Evolutionary conservation across 2,888 invertebrate genomes (phyloP).

Genomic region (Phaedon cochleariae): DNA sequence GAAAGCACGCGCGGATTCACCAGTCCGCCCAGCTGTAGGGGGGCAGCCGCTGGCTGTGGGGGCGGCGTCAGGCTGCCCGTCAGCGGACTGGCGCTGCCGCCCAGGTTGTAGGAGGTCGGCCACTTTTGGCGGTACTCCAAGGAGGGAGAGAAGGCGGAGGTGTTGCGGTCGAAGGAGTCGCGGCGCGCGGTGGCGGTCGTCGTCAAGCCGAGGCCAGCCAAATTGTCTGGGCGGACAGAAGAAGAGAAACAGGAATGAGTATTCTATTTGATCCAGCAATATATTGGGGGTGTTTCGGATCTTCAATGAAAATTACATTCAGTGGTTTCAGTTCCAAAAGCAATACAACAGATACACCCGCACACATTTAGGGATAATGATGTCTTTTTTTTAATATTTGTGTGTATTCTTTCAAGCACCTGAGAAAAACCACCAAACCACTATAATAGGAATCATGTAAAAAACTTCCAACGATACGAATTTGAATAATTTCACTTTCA

Average conservation of each 20-base stretch:
- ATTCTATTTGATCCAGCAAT: too few species aligned
- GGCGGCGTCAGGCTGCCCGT: conserved; percentile 75
- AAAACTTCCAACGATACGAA: too few species aligned
- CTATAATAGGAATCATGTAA: too few species aligned
- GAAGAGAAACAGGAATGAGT: not conserved
- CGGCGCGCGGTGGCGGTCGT: conserved; percentile 73
- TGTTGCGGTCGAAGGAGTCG: conserved; percentile 81
- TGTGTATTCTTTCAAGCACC: too few species aligned
- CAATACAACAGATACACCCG: too few species aligned
- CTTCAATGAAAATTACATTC: too few species aligned
- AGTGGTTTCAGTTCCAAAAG: too few species aligned
- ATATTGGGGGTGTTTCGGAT: too few species aligned
- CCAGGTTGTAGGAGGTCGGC: conserved; percentile 67
- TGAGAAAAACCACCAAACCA: too few species aligned
- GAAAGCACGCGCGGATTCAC: conserved; percentile 71
- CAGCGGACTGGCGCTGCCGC: conserved; percentile 64
- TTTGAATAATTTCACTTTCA: too few species aligned
- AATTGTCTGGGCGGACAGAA: conserved; percentile 39
- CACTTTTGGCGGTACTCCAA: conserved; percentile 73
- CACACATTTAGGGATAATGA: too few species aligned
- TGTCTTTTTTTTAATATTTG: too few species aligned
- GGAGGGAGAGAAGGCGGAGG: conserved; percentile 79
- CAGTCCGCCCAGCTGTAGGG: conserved; percentile 71
- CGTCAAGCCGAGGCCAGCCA: conserved; percentile 70
- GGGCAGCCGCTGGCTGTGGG: conserved; percentile 61